Percentiles rank a stretch among this genome's conserved stretches.
Conservation (phyloP, 2,113 vertebrate genomes). For the Callorhinus ursinus region DNA sequence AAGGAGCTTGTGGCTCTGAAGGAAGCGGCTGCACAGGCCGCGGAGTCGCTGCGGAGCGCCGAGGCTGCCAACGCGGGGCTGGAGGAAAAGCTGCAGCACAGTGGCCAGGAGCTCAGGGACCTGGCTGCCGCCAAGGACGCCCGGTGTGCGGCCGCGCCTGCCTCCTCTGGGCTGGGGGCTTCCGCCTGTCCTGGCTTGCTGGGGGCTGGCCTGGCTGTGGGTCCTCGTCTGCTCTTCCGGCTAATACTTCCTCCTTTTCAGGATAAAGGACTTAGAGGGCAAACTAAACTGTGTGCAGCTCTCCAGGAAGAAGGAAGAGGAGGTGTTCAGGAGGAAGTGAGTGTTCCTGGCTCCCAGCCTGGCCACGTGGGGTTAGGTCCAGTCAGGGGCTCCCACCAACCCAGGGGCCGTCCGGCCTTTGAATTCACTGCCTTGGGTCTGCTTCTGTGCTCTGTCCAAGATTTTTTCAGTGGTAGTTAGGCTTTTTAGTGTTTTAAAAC, state of each 20-base stretch:
- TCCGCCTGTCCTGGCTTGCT: not conserved
- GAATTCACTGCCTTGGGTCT: no score
- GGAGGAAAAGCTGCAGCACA: constrained; percentile 79
- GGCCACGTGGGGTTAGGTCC: not conserved
- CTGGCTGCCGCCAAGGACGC: constrained; percentile 83
- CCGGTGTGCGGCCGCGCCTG: constrained; percentile 70
- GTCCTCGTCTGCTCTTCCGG: not conserved
- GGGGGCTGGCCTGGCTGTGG: no score
- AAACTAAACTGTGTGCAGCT: constrained; percentile 76
- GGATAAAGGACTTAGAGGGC: constrained; percentile 87
- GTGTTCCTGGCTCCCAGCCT: constrained; percentile 35
- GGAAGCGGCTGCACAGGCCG: constrained; percentile 76
- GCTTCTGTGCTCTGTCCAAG: not conserved
- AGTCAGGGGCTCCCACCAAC: not conserved
- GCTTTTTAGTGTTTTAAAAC: not conserved
- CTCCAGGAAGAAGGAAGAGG: constrained; percentile 80
- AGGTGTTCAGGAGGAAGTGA: constrained; percentile 86
- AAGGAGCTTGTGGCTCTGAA: constrained; percentile 83
- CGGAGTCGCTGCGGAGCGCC: constrained; percentile 79
- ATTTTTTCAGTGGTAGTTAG: not conserved
- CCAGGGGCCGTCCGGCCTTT: not conserved
- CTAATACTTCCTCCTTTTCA: constrained; percentile 59
- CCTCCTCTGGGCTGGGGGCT: not conserved
- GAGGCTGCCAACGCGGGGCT: constrained; percentile 78
- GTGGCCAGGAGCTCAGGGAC: constrained; percentile 81